Percentiles rank a stretch among this genome's conserved stretches.
Evolutionary conservation across 2,113 vertebrate species (phyloP).

Genomic region (Sebastes fasciatus): DNA sequence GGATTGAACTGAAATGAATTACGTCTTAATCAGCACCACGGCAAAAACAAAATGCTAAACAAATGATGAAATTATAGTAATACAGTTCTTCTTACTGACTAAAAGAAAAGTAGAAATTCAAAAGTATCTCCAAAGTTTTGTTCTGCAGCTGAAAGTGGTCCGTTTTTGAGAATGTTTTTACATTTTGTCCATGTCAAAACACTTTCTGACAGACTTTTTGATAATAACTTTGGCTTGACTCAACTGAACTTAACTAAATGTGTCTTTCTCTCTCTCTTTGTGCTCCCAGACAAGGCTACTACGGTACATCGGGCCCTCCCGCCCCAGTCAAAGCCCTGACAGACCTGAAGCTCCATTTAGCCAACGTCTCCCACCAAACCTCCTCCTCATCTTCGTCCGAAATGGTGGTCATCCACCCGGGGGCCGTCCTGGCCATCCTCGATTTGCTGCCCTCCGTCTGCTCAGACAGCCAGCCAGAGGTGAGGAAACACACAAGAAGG

Average conservation of each 20-base stretch:
- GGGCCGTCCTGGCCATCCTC: constrained; percentile 93
- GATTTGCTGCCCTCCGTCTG: constrained; percentile 95
- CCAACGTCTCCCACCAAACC: constrained; percentile 78
- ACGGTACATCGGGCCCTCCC: constrained; percentile 88
- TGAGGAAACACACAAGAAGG: constrained; percentile 70
- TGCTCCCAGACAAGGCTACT: constrained; percentile 90
- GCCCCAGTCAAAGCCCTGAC: constrained; percentile 86
- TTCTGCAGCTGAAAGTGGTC: no score
- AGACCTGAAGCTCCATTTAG: constrained; percentile 89
- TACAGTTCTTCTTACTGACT: not conserved
- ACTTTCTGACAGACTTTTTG: not conserved
- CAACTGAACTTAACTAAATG: not conserved
- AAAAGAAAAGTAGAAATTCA: not conserved
- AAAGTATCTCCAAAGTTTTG: no score
- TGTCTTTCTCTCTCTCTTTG: not conserved
- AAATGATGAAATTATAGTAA: not conserved
- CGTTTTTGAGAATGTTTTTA: no score
- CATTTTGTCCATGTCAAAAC: not conserved
- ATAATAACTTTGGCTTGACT: not conserved
- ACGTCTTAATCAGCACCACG: not conserved
- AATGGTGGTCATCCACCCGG: constrained; percentile 94
- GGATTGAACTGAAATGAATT: not conserved
- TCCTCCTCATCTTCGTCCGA: constrained; percentile 85
- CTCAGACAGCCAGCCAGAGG: constrained; percentile 94
- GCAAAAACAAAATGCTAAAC: not conserved